Base-by-base conservation (phyloP, 2,113 vertebrate genomes). In the Epinephelus cyanopodus region DNA sequence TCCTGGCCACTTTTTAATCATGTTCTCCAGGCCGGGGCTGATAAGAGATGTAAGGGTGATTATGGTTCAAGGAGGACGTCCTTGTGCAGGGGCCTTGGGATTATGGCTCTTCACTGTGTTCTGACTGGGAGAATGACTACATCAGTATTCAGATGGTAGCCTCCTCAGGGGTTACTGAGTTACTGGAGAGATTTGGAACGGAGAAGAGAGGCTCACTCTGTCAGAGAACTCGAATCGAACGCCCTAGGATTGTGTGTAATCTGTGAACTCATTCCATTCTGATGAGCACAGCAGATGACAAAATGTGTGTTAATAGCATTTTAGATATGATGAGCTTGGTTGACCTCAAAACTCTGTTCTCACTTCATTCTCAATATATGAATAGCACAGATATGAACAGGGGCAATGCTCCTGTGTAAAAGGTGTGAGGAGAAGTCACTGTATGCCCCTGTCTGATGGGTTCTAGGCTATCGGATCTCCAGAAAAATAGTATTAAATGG, bases 21-120 rank as follows among this genome's bases (percentile, higher is more conserved):
- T 91, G 85, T 82, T 85, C 88, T 75, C 52, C 82, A 74, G 89
- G 82, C 88, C 65, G 64, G 66, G 70, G 64, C 82, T 74, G 92
- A 94, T 95, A 91, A 93, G 89, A 95, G 92, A 94, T 94, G 89
- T 93, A 92, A 82, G 83, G 89, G 89, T 91, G 94, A 94, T 94
- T 93, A 93, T 84, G 86, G 92, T 92, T 93, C 86, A 89, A 91
- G 92, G 90, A 94, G 84, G 90, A 90, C n/a, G 85, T 93, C 91
- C 92, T 95, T 94, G 92, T 5, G 5, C 84, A 47, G 72, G 56
- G 82, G 88, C 90, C 87, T 84, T 90, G 91, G 92, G 90, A 94
- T 93, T 93, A 90, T 81, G 84, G 73, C 82, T 89, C 82, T 63
- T 89, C 64, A 68, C 76, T 69, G 77, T 70, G 73, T 90, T 90